Percentiles rank a stretch among this genome's conserved stretches.
phyloP scores from a whole-genome alignment of 2,113 vertebrate genomes.

The Gracilinanus agilis region DNA sequence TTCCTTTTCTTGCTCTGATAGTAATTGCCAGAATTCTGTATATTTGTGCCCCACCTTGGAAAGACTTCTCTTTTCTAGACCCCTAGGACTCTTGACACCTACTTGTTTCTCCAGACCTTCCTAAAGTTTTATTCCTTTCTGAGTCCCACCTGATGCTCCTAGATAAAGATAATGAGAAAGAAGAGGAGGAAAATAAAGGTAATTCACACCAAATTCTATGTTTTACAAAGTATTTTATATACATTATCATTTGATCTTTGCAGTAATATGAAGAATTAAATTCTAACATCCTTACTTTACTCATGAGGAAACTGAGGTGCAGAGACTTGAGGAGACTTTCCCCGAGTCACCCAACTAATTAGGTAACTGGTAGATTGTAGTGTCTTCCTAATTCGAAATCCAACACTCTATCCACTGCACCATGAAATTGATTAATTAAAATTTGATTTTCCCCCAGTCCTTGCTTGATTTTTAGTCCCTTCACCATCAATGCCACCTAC shows the following conservation, averaged over 20 bases:
- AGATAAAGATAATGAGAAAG: background rate
- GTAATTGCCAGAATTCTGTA: background rate
- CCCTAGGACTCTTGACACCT: background rate
- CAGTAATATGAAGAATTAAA: background rate
- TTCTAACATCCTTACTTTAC: background rate
- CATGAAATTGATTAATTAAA: background rate
- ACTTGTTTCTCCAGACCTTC: background rate
- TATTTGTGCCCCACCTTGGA: background rate
- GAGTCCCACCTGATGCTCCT: background rate
- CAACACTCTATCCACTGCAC: background rate
- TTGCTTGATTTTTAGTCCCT: background rate
- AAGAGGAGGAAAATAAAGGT: background rate
- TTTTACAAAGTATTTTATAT: background rate
- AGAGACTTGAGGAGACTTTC: background rate
- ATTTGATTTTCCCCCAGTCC: background rate
- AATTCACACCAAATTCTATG: background rate
- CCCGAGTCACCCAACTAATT: background rate
- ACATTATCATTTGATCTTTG: background rate
- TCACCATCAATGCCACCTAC: background rate
- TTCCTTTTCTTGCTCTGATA: background rate
- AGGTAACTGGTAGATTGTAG: background rate
- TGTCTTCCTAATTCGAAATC: background rate
- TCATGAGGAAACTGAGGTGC: background rate
- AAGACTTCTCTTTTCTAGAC: background rate
- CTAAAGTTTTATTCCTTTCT: background rate